Evolutionary conservation across 2,113 vertebrate species (phyloP).

Genomic region (Brienomyrus brachyistius): DNA sequence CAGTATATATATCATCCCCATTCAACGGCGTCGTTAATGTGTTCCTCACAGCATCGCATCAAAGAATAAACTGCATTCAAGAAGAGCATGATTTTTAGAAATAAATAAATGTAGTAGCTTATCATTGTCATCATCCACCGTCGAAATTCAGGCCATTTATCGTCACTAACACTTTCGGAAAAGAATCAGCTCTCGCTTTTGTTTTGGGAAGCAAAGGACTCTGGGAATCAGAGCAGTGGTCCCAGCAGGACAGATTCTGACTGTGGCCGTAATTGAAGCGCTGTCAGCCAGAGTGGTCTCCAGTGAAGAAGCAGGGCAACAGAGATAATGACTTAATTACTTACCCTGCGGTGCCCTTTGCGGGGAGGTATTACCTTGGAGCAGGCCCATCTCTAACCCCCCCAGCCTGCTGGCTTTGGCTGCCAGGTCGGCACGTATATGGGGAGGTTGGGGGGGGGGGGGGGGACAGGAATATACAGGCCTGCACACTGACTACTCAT

Average conservation of each 20-base stretch:
- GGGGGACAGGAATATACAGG: not conserved
- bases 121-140: not conserved
- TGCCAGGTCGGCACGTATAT: not conserved
- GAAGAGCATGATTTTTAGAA: not conserved
- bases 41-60: not conserved
- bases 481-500: not conserved
- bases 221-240: not conserved
- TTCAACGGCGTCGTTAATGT: not conserved
- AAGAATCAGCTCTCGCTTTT: not conserved
- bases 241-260: not conserved
- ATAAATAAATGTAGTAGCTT: not conserved
- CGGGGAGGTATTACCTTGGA: not conserved
- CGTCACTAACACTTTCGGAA: not conserved
- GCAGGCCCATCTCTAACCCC: not conserved
- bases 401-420: not conserved
- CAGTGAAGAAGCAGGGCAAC: not conserved
- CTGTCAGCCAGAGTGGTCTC: not conserved
- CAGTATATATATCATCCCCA: not conserved
- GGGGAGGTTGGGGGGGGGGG: not conserved
- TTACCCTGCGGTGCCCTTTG: conserved; percentile 3
- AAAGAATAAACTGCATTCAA: not conserved
- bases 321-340: conserved; percentile 9
- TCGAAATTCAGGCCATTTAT: not conserved
- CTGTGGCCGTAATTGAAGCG: not conserved
- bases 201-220: not conserved